Conservation (phyloP, 1,140 invertebrate genomes). For the Capitella teleta region DNA sequence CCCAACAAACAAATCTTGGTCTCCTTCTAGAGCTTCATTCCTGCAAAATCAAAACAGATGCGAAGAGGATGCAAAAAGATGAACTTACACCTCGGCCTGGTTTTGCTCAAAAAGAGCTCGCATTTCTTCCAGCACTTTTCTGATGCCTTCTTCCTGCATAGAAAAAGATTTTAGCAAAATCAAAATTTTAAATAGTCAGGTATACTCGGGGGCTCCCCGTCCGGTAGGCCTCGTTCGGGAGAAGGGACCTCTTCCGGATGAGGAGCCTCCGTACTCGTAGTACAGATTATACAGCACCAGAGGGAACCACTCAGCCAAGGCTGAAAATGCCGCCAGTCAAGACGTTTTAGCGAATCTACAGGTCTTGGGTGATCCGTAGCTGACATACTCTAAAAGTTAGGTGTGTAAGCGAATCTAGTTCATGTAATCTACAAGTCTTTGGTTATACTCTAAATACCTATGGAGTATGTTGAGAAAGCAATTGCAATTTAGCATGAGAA, state of each 20-base stretch:
- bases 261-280: not conserved
- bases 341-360: no score
- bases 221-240: not conserved
- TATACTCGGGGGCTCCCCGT: not conserved
- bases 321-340: not conserved
- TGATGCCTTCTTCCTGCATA: conserved; percentile 50
- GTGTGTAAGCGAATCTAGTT: not conserved
- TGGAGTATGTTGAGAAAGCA: not conserved
- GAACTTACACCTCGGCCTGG: conserved; percentile 58
- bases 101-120: conserved; percentile 61
- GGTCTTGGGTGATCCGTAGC: no score
- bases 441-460: not conserved
- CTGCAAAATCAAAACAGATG: conserved; percentile 18
- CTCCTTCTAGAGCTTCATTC: conserved; percentile 45
- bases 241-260: not conserved
- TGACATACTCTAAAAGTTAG: not conserved
- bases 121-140: conserved; percentile 66
- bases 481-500: not conserved
- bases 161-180: conserved; percentile 19
- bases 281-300: not conserved
- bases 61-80: conserved; percentile 4
- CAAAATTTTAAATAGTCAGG: conserved; percentile 1
- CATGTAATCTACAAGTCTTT: not conserved
- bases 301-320: not conserved
- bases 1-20: conserved; percentile 48